Base-by-base conservation (phyloP, 2,797 vertebrate genomes). In the Amniataba percoides region DNA sequence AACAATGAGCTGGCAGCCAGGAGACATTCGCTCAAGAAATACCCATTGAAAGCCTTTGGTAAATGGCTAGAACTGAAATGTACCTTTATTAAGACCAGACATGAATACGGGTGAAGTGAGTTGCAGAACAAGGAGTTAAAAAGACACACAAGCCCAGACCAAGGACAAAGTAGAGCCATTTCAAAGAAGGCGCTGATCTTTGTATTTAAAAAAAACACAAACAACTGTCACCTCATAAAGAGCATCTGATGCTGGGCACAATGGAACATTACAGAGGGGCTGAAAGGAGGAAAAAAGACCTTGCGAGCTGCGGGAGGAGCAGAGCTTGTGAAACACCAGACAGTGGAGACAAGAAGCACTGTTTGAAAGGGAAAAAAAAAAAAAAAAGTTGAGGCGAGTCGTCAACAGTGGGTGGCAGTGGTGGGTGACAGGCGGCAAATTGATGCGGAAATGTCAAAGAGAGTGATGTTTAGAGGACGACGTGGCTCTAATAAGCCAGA, bases 41-140 rank as follows among this genome's bases (percentile, higher is more conserved):
- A n/a, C 2, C 45, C 7, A 48, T 10, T 71, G 58, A 77, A 81
- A 68, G 75, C 31, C 60, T 18, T 27, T 43, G 66, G 45, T 71
- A 45, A 83, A 78, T 72, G 7, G 71, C 72, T 64, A 52, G 51
- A 72, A 82, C 73, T 76, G 49, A 72, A 79, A 84, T 51, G 52
- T 56, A 59, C 55, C 72, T 74, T 74, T 82, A 73, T 65, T 59
- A 55, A 81, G 63, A 77, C 56, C n/a, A 60, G 49, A 76, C 12
- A 23, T 74, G 62, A 80, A 79, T 42, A 25, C 21, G 63, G 45
- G 82, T 72, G 31, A 78, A 77, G n/a, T 59, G 18, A 70, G 65
- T n/a, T 45, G 40, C 31, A 57, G 57, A 69, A 55, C 23, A 74
- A 59, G 25, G 19, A 52, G 6, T 11, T 31, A 53, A 64, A 65